Evolutionary conservation across 2,888 invertebrate genomes (phyloP).

Genomic region (Campopleginae sp.): DNA sequence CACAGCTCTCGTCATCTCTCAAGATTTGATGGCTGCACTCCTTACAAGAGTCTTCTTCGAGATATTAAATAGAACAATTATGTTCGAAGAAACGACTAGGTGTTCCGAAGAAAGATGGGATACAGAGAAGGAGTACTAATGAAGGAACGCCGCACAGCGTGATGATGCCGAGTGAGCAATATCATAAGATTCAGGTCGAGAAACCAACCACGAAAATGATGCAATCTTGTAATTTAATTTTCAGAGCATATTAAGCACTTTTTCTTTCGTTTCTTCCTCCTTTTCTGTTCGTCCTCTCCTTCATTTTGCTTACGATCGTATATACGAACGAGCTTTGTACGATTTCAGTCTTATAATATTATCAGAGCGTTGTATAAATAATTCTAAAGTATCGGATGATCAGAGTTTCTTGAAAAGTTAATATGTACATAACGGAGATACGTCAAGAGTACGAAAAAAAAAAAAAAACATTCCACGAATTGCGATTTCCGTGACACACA

Average conservation of each 20-base stretch:
- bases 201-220: conserved; percentile 14
- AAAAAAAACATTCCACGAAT: no score
- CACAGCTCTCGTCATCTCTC: conserved; percentile 11
- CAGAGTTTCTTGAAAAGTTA: no score
- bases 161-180: neutral
- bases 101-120: neutral
- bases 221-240: conserved; percentile 26
- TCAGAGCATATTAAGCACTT: neutral
- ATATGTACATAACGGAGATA: no score
- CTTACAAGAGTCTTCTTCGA: neutral
- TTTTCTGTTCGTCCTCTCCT: no score
- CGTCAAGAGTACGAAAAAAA: no score
- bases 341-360: no score
- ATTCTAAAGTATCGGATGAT: no score
- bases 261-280: neutral
- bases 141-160: neutral
- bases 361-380: no score
- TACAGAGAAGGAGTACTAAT: conserved; percentile 9
- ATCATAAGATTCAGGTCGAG: conserved; percentile 35
- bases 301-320: no score
- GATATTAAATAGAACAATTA: conserved; percentile 38
- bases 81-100: neutral
- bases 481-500: no score
- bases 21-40: conserved; percentile 3
- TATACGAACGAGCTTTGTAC: no score